Base-by-base conservation (phyloP, 2,888 invertebrate species). In the Tortricodes alternella region DNA sequence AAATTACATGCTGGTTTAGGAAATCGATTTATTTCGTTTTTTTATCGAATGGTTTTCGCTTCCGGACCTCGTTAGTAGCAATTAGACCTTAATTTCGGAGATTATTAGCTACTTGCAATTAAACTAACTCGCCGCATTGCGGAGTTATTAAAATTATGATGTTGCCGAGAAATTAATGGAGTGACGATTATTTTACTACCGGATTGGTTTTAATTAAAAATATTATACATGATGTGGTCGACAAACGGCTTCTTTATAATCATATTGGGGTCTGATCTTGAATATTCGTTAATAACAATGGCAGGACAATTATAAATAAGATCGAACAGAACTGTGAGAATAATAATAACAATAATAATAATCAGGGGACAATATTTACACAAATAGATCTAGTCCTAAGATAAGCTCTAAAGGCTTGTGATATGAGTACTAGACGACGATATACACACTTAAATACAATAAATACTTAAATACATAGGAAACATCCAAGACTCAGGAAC, bases 61-160 rank as follows among this genome's bases (percentile, higher is more conserved):
- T 55, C 49, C 55, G 55, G 9, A n/a, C 1, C 27, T 55, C 49
- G 35, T 55, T 55, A 55, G 48, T 15, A 29, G 32, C 27, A 48
- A 55, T 44, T 44, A 44, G 18, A 41, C 7, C 11, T 21, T 39
- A 16, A 29, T 43, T 55, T 55, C 35, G 34, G 27, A 13, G 11
- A 19, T n/a, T 13, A 48, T 49, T 41, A 55, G 43, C 55, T 49
- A 35, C 53, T 43, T 27, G n/a, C n/a, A n/a, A n/a, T n/a, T n/a
- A 16, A 46, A 41, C 39, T 19, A 24, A 24, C 15, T 8, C 15
- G 41, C 35, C 6, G 4, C 5, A 34, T 24, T 34, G 15, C 39
- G n/a, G 35, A 35, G 41, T 49, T 41, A 29, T 55, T 19, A 13
- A 27, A 55, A 55, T 48, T 27, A 48, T 55, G 48, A 34, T 49